A percentile compares a stretch with the other conserved stretches of the same genome.
Evolutionary conservation across 2,113 vertebrate genomes (phyloP).

Genomic region (Rhea americana): DNA sequence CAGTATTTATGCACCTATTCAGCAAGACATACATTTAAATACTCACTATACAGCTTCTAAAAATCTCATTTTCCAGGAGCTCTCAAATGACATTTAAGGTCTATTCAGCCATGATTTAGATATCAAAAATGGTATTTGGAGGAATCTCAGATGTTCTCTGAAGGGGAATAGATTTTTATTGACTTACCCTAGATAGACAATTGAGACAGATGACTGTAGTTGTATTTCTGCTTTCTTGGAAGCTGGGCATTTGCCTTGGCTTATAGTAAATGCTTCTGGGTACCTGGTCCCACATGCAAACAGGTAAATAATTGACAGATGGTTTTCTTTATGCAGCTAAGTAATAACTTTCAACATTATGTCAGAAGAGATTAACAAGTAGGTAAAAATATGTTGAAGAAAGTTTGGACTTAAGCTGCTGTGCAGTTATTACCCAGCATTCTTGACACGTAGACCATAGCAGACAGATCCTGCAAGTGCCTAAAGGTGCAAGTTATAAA

Average conservation of each 20-base stretch:
- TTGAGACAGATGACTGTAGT: neutral
- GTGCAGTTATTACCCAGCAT: accelerated
- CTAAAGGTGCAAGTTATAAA: conserved; percentile 48
- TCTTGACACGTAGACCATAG: neutral
- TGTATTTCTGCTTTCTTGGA: neutral
- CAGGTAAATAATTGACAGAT: conserved; percentile 65
- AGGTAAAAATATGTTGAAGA: neutral
- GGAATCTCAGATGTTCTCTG: neutral
- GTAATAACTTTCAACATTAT: conserved; percentile 65
- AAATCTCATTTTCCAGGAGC: conserved; percentile 14
- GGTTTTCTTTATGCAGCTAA: conserved; percentile 54
- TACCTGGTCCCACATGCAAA: conserved; percentile 44
- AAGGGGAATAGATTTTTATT: neutral
- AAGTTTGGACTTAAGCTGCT: neutral
- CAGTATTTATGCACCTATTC: neutral
- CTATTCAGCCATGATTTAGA: neutral
- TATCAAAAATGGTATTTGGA: conserved; percentile 34
- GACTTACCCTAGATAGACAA: neutral
- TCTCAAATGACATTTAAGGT: neutral
- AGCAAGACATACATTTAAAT: neutral
- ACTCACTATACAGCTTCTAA: neutral
- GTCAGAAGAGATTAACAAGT: conserved; percentile 52
- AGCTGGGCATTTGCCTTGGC: neutral
- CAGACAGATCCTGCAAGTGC: neutral
- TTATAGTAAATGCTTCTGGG: neutral